Conservation (phyloP, 1,140 invertebrate species). For the Heliconius melpomene region DNA sequence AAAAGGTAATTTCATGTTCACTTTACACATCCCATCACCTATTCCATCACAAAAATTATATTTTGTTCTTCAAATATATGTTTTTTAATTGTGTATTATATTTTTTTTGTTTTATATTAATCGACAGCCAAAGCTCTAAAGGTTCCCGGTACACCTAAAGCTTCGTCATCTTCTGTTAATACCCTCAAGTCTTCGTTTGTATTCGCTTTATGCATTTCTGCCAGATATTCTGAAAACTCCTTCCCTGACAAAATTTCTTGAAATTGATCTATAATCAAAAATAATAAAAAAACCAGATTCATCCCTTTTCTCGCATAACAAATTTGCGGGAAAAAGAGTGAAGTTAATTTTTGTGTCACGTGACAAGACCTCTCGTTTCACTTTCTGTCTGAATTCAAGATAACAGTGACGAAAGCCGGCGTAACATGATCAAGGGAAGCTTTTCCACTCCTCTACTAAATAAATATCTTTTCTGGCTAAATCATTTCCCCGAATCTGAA, state of each 20-base stretch:
- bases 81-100: too few species aligned
- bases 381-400: too few species aligned
- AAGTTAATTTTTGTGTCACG: too few species aligned
- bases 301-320: too few species aligned
- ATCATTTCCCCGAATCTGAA: too few species aligned
- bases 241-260: slow-evolving; percentile 32
- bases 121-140: slow-evolving; percentile 51
- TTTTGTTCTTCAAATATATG: too few species aligned
- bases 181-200: slow-evolving; percentile 37
- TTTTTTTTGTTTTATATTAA: slow-evolving; percentile 33
- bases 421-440: too few species aligned
- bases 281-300: not conserved
- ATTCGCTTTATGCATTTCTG: slow-evolving; percentile 34
- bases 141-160: slow-evolving; percentile 50
- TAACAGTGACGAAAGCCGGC: too few species aligned
- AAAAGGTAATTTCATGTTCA: not conserved
- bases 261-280: slow-evolving; percentile 37
- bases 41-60: not conserved
- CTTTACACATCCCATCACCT: not conserved
- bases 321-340: too few species aligned
- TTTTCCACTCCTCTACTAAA: too few species aligned
- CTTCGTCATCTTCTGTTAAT: slow-evolving; percentile 43
- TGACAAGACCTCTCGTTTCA: too few species aligned
- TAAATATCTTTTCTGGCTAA: too few species aligned
- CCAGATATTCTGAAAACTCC: slow-evolving; percentile 29